These are phyloP conservation scores for Ptilonorhynchus violaceus DNA, from an alignment of 2,113 vertebrate genomes.

Conservation along the genomic window DNA sequence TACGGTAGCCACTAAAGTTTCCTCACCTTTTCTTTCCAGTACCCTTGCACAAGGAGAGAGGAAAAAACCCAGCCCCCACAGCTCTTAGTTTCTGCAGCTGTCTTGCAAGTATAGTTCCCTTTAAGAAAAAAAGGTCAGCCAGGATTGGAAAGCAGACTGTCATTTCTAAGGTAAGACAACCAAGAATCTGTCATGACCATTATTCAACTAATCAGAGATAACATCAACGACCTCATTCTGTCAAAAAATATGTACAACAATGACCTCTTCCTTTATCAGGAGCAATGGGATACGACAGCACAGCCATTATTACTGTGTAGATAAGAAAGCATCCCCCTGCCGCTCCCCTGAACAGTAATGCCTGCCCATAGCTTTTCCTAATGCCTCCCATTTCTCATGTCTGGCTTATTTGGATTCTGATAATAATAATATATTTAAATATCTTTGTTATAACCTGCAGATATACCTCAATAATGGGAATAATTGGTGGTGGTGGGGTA, in stretches of 20 bases:
- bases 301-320: conserved; percentile 5
- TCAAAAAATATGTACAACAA: conserved; percentile 46
- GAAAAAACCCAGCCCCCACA: neutral
- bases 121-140: neutral
- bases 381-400: neutral
- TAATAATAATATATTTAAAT: neutral
- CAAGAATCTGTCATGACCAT: conserved; percentile 41
- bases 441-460: neutral
- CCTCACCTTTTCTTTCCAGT: neutral
- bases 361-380: neutral
- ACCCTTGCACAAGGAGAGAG: neutral
- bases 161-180: neutral
- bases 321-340: neutral
- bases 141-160: conserved; percentile 5
- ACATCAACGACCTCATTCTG: conserved; percentile 54
- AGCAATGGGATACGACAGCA: neutral
- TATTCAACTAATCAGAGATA: conserved; percentile 65
- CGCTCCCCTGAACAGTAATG: neutral
- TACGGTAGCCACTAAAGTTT: neutral
- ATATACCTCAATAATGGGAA: neutral
- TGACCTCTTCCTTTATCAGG: conserved; percentile 57
- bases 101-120: neutral
- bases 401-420: neutral
- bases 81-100: neutral
- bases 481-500: neutral